Conservation (phyloP, 2,797 vertebrate species). For the Smutsia temminckii region DNA sequence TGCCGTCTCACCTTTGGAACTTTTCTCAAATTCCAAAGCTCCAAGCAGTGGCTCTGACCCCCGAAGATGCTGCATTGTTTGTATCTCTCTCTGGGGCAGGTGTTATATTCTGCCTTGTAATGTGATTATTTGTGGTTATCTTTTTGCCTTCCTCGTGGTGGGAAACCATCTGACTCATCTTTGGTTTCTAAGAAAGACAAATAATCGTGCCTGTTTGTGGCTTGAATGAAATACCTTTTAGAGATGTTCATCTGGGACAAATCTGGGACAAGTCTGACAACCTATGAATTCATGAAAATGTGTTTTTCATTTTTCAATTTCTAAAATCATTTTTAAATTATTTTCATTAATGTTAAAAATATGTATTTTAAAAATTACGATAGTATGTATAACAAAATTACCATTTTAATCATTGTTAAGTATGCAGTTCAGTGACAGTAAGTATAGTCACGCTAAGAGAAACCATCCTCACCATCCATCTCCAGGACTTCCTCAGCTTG, state of each 20-base stretch:
- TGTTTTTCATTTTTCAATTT: not conserved
- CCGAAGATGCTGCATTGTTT: not conserved
- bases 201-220: not conserved
- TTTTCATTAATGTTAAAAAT: not conserved
- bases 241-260: not conserved
- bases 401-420: not conserved
- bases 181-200: not conserved
- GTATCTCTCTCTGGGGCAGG: not conserved
- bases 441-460: not conserved
- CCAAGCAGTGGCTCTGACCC: not conserved
- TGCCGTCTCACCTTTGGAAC: not conserved
- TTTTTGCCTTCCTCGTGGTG: not conserved
- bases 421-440: not conserved
- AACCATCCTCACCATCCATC: not conserved
- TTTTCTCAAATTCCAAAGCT: not conserved
- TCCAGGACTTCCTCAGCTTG: not conserved
- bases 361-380: not conserved
- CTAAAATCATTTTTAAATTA: not conserved
- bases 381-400: not conserved
- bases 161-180: not conserved
- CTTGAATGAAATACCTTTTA: not conserved
- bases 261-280: not conserved
- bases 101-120: not conserved
- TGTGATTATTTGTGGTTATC: not conserved
- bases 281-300: not conserved